These are phyloP conservation scores for Frieseomelitta varia DNA, from an alignment of 1,140 invertebrate genomes.

Conservation along the genomic window DNA sequence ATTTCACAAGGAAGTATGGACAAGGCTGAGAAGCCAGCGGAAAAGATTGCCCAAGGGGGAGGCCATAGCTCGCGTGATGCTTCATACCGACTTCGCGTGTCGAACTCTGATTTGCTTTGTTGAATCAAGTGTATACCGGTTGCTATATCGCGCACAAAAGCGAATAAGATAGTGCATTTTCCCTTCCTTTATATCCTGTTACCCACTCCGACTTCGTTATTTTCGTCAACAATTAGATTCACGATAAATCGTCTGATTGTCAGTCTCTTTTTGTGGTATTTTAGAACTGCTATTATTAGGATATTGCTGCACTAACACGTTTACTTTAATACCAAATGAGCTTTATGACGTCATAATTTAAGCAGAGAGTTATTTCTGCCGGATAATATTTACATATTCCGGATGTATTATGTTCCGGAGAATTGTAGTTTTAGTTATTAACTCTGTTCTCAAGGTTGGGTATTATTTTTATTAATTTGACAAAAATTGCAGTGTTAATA, in stretches of 20 bases:
- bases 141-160: constrained; percentile 51
- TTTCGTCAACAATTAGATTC: constrained; percentile 61
- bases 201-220: constrained; percentile 52
- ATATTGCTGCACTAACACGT: background rate
- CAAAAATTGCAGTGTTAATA: too few relatives aligned
- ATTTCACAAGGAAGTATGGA: constrained; percentile 45
- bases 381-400: background rate
- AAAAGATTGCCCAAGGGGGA: constrained; percentile 57
- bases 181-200: constrained; percentile 53
- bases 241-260: constrained; percentile 49
- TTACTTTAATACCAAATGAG: background rate
- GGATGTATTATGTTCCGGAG: too few relatives aligned
- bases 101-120: constrained; percentile 82
- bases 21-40: constrained; percentile 53
- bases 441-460: too few relatives aligned
- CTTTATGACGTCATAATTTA: background rate
- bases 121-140: constrained; percentile 79
- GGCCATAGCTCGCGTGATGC: constrained; percentile 78
- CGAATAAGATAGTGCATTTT: constrained; percentile 64
- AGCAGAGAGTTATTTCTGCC: background rate
- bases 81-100: constrained; percentile 79
- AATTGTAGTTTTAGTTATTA: too few relatives aligned
- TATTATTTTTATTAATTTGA: too few relatives aligned
- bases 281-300: background rate
- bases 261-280: constrained; percentile 18